Percentiles rank a stretch among this genome's conserved stretches.
Conservation (phyloP, 1,140 invertebrate genomes). For the Pararge aegeria region DNA sequence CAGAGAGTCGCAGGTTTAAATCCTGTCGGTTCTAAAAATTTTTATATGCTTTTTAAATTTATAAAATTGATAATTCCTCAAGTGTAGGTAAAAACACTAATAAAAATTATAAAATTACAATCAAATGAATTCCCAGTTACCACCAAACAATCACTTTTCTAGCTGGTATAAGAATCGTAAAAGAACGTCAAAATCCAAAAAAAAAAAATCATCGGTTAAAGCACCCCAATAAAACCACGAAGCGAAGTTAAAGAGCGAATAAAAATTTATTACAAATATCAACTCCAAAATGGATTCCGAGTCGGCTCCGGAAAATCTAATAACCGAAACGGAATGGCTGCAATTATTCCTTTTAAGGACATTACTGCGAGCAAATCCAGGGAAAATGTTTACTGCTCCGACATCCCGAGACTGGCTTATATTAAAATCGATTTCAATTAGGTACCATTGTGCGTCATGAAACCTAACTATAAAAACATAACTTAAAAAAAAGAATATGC, state of each 20-base stretch:
- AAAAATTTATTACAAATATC: constrained; percentile 64
- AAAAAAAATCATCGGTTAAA: constrained; percentile 33
- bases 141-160: too few relatives aligned
- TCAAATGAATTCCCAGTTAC: too few relatives aligned
- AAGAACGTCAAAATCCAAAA: neutral
- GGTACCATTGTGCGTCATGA: neutral
- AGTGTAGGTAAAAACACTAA: too few relatives aligned
- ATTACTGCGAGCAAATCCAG: constrained; percentile 44
- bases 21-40: too few relatives aligned
- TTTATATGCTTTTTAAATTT: too few relatives aligned
- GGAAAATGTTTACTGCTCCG: constrained; percentile 35
- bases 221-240: constrained; percentile 43
- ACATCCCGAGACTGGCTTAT: constrained; percentile 32
- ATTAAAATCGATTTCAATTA: constrained; percentile 38
- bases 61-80: too few relatives aligned
- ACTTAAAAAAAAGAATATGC: too few relatives aligned
- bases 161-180: neutral
- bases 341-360: constrained; percentile 52
- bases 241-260: constrained; percentile 39
- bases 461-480: neutral
- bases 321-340: constrained; percentile 48
- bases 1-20: too few relatives aligned
- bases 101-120: too few relatives aligned
- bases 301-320: constrained; percentile 46
- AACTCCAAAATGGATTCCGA: constrained; percentile 40